Evolutionary conservation across 2,888 invertebrate species (phyloP), one percentile per base, ranked within the genome.

Genomic region (Polia nebulosa): DNA sequence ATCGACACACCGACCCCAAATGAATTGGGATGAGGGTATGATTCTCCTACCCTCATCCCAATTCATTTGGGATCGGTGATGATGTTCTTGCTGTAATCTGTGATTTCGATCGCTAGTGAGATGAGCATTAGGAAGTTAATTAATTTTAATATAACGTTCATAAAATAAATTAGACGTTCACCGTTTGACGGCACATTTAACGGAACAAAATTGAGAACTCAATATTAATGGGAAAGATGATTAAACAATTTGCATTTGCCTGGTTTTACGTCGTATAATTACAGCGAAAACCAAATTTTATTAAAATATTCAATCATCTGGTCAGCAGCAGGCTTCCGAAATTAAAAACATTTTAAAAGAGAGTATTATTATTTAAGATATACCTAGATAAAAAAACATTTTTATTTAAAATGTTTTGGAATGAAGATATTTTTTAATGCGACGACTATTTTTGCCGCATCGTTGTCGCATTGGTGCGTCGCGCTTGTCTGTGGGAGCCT

Each of bases 211-310:
- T 53, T n/a, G 47, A 49, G 15, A 41, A 52, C 13, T n/a, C 20
- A 60, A 51, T 45, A 27, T 61, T 25, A 68, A 64, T 60, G 57
- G 27, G 53, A 58, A 74, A 47, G 17, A 60, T 49, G 25, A 57
- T 29, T 66, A 27, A 25, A 20, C 9, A 73, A 61, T 73, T 74
- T 56, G 17, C 36, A 56, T 56, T 68, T 55, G 45, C 27, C 45
- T 0, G n/a, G 63, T 58, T 60, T 52, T 47, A 20, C 13, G 22
- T 27, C 9, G 27, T 49, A 9, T 47, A 25, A 47, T 67, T 61
- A 61, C 49, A 49, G 20, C 9, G 34, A n/a, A n/a, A n/a, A n/a
- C 29, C n/a, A 8, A 44, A 51, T 39, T 63, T 49, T 13, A 65
- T 44, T 52, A 25, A 51, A 44, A 52, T 52, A 52, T 68, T 27